Evolutionary conservation across 2,888 invertebrate genomes (phyloP).

Genomic region (Hypercompe scribonia): DNA sequence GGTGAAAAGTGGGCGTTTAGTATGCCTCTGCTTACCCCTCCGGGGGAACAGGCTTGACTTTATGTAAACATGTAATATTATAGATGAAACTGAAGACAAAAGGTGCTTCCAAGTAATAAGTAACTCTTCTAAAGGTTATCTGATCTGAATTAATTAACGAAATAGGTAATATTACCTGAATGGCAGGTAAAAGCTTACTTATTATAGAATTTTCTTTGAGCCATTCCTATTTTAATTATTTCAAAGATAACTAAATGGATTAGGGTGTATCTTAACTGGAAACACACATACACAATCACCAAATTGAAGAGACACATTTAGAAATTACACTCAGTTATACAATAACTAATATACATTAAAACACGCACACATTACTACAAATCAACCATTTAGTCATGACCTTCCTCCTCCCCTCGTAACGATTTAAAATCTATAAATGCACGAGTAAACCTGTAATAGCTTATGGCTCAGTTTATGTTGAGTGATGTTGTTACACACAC

Average conservation of each 20-base stretch:
- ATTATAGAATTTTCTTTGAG: neutral
- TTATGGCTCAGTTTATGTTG: conserved; percentile 33
- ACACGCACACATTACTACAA: conserved; percentile 19
- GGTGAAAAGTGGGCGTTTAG: too few species aligned
- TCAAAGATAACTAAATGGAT: neutral
- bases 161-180: neutral
- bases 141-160: neutral
- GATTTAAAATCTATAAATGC: conserved; percentile 29
- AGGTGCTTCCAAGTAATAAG: neutral
- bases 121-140: neutral
- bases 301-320: conserved; percentile 3
- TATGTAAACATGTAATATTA: neutral
- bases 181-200: neutral
- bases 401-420: conserved; percentile 10
- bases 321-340: conserved; percentile 8
- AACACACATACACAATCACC: conserved; percentile 12
- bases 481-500: conserved; percentile 46
- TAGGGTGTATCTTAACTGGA: neutral
- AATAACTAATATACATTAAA: conserved; percentile 7
- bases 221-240: neutral
- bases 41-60: too few species aligned
- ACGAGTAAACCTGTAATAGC: conserved; percentile 26
- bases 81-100: neutral
- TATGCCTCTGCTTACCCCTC: too few species aligned
- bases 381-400: conserved; percentile 25